These are phyloP conservation scores for Lithobates sylvaticus DNA, from an alignment of 2,797 vertebrate species.

Conservation along the genomic window DNA sequence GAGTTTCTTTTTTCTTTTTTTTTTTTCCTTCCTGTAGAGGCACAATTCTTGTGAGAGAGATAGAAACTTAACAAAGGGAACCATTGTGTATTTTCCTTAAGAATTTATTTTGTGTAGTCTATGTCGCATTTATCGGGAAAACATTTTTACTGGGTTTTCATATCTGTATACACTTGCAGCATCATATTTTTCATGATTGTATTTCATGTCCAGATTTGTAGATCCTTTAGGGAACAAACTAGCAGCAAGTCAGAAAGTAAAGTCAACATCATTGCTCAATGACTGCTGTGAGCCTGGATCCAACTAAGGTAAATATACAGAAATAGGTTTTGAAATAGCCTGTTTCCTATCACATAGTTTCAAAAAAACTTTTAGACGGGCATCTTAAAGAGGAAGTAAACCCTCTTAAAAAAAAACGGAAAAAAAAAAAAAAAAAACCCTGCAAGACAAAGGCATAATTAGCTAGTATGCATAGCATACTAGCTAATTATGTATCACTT, in stretches of 20 bases:
- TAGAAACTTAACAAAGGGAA: background rate
- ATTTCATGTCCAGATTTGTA: no score
- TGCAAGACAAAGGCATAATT: no score
- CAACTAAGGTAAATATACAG: background rate
- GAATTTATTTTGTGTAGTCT: background rate
- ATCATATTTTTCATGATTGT: background rate
- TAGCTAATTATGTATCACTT: no score
- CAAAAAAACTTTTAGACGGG: no score
- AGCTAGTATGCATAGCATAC: no score
- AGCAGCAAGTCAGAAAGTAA: no score
- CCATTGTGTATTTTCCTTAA: background rate
- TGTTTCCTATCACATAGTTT: no score
- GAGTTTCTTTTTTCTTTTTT: constrained; percentile 5
- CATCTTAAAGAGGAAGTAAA: no score
- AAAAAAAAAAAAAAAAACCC: no score
- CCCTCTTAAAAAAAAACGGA: no score
- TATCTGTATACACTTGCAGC: background rate
- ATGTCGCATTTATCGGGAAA: background rate
- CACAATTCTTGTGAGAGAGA: background rate
- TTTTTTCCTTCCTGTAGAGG: background rate
- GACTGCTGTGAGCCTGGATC: background rate
- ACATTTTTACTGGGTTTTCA: constrained; percentile 1
- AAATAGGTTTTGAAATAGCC: background rate
- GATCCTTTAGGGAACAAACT: no score
- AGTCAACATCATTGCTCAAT: no score